Evolutionary conservation across 2,888 invertebrate species (phyloP).

Genomic region (Timandra comae): DNA sequence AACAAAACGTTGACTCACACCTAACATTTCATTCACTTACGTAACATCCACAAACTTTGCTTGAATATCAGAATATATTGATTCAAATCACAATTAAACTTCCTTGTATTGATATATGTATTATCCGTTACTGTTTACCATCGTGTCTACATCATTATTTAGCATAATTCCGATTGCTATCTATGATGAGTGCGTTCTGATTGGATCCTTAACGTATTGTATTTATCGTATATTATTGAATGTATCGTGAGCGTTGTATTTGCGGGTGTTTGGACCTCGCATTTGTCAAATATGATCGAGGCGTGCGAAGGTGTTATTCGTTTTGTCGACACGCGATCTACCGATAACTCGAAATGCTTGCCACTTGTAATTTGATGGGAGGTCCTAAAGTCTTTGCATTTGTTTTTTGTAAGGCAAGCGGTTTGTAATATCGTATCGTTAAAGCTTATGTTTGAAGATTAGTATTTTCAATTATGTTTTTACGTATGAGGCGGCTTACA

Average conservation of each 20-base stretch:
- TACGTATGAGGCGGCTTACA: neutral
- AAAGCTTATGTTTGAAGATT: slow-evolving; percentile 4
- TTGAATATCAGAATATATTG: slow-evolving; percentile 9
- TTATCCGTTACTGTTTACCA: slow-evolving; percentile 34
- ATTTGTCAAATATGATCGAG: slow-evolving; percentile 63
- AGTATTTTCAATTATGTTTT: neutral
- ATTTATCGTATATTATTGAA: slow-evolving; percentile 28
- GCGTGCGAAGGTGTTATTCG: slow-evolving; percentile 56
- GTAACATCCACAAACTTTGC: slow-evolving; percentile 32
- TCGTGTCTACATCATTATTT: slow-evolving; percentile 40
- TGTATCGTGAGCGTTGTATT: slow-evolving; percentile 27
- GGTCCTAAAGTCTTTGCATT: slow-evolving; percentile 42
- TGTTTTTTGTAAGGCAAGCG: slow-evolving; percentile 23
- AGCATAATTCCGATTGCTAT: slow-evolving; percentile 40
- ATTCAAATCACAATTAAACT: slow-evolving; percentile 23
- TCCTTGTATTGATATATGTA: slow-evolving; percentile 24
- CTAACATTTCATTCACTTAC: slow-evolving; percentile 46
- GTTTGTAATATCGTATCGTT: slow-evolving; percentile 15
- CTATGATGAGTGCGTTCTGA: slow-evolving; percentile 25
- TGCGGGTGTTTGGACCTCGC: slow-evolving; percentile 53
- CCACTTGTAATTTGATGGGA: slow-evolving; percentile 63
- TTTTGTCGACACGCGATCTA: slow-evolving; percentile 63
- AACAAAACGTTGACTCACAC: slow-evolving; percentile 53
- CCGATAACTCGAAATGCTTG: slow-evolving; percentile 51
- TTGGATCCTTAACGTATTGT: slow-evolving; percentile 30